A percentile compares a stretch with the other conserved stretches of the same genome.
phyloP scores from a whole-genome alignment of 2,797 vertebrate genomes.

The Liasis olivaceus region DNA sequence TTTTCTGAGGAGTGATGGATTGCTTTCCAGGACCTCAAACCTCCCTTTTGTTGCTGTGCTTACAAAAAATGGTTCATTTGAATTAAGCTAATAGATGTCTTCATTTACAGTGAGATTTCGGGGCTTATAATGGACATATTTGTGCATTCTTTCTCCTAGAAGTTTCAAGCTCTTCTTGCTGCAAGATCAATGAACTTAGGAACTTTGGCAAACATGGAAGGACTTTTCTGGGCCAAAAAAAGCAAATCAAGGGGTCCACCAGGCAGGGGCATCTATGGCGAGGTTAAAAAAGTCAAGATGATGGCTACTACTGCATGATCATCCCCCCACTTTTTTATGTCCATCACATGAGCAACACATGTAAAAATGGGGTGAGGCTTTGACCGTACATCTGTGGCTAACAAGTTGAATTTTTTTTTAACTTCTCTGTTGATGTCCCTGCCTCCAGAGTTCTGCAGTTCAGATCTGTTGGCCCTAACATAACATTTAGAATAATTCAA shows the following conservation, averaged over 20 bases:
- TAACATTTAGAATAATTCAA: not conserved
- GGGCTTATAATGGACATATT: slow-evolving; percentile 37
- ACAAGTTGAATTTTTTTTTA: too few relatives aligned
- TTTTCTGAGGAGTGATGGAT: slow-evolving; percentile 1
- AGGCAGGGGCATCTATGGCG: too few relatives aligned
- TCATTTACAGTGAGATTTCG: not conserved
- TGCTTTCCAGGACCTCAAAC: slow-evolving; percentile 5
- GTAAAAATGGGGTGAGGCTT: too few relatives aligned
- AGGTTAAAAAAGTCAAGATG: too few relatives aligned
- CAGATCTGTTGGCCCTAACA: not conserved
- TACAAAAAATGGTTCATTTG: slow-evolving; percentile 42
- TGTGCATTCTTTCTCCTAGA: slow-evolving; percentile 35
- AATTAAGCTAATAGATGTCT: slow-evolving; percentile 48
- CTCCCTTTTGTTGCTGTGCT: slow-evolving; percentile 15
- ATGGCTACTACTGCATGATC: too few relatives aligned
- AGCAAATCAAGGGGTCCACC: too few relatives aligned
- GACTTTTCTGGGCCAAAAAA: not conserved
- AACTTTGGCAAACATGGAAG: not conserved
- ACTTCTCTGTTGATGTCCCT: too few relatives aligned
- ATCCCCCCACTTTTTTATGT: too few relatives aligned
- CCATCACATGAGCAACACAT: too few relatives aligned
- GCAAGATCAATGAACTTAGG: not conserved
- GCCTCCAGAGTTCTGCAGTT: too few relatives aligned
- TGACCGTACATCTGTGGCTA: too few relatives aligned
- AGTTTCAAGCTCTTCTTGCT: slow-evolving; percentile 2